Conservation (phyloP, 2,888 invertebrate genomes). For the Ennomos fuscantarius region DNA sequence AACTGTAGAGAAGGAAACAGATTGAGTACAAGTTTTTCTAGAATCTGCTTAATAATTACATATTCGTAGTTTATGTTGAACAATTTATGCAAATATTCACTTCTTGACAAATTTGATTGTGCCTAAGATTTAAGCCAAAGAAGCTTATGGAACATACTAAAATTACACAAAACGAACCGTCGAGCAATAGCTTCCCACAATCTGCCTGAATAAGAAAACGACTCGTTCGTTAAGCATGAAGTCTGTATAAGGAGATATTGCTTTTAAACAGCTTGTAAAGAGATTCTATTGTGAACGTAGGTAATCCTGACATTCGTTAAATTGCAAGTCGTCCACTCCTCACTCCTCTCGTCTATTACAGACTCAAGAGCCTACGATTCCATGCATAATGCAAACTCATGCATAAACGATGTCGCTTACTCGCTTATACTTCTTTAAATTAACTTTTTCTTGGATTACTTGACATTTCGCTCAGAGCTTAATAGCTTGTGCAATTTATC, state of each 20-base stretch:
- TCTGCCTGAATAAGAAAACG: slow-evolving; percentile 18
- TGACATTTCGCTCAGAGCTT: slow-evolving; percentile 50
- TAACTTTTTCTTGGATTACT: slow-evolving; percentile 54
- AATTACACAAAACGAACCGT: not conserved
- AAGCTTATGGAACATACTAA: not conserved
- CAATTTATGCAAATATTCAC: no score
- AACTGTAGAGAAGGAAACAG: no score
- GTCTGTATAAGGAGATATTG: slow-evolving; percentile 41
- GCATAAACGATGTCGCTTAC: slow-evolving; percentile 73
- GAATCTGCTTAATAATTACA: no score
- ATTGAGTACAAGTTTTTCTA: no score
- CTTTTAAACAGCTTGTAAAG: slow-evolving; percentile 43
- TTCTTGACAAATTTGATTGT: no score
- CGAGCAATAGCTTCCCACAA: slow-evolving; percentile 2
- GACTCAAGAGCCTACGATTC: slow-evolving; percentile 58
- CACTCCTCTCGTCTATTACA: slow-evolving; percentile 63
- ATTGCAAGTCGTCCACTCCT: slow-evolving; percentile 49
- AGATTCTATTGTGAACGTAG: slow-evolving; percentile 43
- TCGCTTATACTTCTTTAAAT: slow-evolving; percentile 61
- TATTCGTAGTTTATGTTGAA: no score
- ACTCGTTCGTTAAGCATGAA: slow-evolving; percentile 17
- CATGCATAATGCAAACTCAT: slow-evolving; percentile 77
- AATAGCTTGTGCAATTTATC: slow-evolving; percentile 51
- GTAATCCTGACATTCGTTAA: slow-evolving; percentile 20
- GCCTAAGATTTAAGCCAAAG: no score